Base-by-base conservation (phyloP, 2,113 vertebrate genomes). In the Prolemur simus region DNA sequence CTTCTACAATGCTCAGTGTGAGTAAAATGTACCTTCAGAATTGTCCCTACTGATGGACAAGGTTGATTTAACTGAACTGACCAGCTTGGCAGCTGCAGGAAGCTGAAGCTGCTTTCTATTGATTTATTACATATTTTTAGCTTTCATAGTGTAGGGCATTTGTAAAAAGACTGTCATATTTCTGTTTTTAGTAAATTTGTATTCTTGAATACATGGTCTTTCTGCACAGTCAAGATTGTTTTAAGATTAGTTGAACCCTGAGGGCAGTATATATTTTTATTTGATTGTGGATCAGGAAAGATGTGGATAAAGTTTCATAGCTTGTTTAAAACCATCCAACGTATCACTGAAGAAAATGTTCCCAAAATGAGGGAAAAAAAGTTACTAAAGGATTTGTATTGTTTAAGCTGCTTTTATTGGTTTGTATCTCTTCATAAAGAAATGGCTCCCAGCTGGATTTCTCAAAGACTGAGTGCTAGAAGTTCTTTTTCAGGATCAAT, bases 181-280 rank as follows among this genome's bases (percentile, higher is more conserved):
- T 95, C 69, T 92, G 52, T n/a, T 84, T 93, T 89, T 49, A 73
- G 76, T 68, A 56, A 52, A n/a, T 87, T 71, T 89, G 8, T 60
- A 45, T 37, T 86, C 54, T 45, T 74, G 13, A 81, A 76, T 37
- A 32, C 2, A 3, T 37, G 34, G 5, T 83, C 39, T 90, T 49
- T 12, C 69, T 39, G 14, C 10, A 77, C 25, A 37, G 60, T 52
- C 54, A 58, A 56, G 27, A 83, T 83, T 95, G 54, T 64, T 96
- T 89, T 83, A 86, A 92, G 74, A 92, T 89, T 73, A 92, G 76
- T 54, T 64, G 73, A 95, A 86, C 76, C 68, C 54, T 42, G 45
- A 78, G 81, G 89, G 45, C 27, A 81, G 20, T 34, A 32, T 49
- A 15, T 88, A 73, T 60, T 97, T 94, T 96, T 76, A 93, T 84